Conservation (phyloP, 2,888 invertebrate genomes). For the Acrobasis consociella region DNA sequence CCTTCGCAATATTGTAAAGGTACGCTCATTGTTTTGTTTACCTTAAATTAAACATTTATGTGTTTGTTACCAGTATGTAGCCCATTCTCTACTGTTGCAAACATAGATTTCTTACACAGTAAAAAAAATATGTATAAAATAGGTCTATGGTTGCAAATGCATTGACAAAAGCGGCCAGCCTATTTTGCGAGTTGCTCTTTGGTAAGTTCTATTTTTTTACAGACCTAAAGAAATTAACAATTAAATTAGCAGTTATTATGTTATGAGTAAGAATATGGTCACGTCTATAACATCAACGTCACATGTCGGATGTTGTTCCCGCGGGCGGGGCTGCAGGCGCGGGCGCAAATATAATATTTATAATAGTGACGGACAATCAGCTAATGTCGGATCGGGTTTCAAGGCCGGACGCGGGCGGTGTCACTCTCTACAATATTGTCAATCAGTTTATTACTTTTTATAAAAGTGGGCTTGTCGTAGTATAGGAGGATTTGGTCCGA, state of each 20-base stretch:
- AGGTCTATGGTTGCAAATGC: too few relatives aligned
- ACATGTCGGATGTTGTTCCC: neutral
- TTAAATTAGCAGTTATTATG: conserved; percentile 29
- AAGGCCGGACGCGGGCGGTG: conserved; percentile 1
- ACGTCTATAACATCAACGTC: conserved; percentile 25
- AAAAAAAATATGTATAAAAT: too few relatives aligned
- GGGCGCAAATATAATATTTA: conserved; percentile 17
- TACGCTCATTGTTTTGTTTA: too few relatives aligned
- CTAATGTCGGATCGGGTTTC: conserved; percentile 42
- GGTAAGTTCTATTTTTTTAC: too few relatives aligned
- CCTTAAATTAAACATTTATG: too few relatives aligned
- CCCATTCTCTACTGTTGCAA: too few relatives aligned
- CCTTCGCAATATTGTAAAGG: too few relatives aligned
- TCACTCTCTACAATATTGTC: neutral
- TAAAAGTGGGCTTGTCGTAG: neutral
- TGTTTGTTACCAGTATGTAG: too few relatives aligned
- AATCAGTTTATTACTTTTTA: conserved; percentile 1
- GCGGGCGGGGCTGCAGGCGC: conserved; percentile 25
- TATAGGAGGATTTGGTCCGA: too few relatives aligned
- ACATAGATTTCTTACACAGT: too few relatives aligned
- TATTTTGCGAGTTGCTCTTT: too few relatives aligned
- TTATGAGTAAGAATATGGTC: conserved; percentile 27
- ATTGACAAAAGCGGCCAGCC: too few relatives aligned
- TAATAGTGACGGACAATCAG: conserved; percentile 42
- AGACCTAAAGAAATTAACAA: conserved; percentile 28